These are phyloP conservation scores for Aspidiotus destructor DNA, from an alignment of 2,888 invertebrate genomes.

Conservation along the genomic window DNA sequence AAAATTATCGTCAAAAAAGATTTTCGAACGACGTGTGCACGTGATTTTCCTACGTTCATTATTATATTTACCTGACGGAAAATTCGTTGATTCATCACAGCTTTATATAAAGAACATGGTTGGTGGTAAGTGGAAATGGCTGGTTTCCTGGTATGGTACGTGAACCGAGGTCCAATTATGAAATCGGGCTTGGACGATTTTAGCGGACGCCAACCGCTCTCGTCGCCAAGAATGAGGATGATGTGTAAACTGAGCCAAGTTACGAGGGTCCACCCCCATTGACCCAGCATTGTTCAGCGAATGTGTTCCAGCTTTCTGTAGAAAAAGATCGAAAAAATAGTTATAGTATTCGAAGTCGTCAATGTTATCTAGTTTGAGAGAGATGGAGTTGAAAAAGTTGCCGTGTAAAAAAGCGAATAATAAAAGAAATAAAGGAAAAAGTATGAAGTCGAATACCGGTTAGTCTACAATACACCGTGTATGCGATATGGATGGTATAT, in stretches of 20 bases:
- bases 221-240: neutral
- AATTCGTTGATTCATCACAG: conserved; percentile 31
- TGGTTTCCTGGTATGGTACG: neutral
- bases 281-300: neutral
- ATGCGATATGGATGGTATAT: too few species aligned
- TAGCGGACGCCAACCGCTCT: neutral
- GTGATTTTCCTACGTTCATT: neutral
- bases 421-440: too few species aligned
- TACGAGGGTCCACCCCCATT: neutral
- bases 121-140: neutral
- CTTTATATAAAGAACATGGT: conserved; percentile 32
- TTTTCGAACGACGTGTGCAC: neutral
- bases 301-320: neutral
- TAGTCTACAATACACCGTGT: too few species aligned
- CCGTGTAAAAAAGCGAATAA: too few species aligned
- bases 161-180: conserved; percentile 6
- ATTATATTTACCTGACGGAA: conserved; percentile 29
- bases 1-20: neutral
- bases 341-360: too few species aligned
- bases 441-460: too few species aligned
- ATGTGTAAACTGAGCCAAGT: neutral
- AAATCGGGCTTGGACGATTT: conserved; percentile 13
- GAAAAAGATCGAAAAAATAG: neutral
- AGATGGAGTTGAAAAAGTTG: too few species aligned
- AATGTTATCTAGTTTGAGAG: too few species aligned